Conservation (phyloP, 2,888 invertebrate species). For the Lasioglossum calceatum region DNA sequence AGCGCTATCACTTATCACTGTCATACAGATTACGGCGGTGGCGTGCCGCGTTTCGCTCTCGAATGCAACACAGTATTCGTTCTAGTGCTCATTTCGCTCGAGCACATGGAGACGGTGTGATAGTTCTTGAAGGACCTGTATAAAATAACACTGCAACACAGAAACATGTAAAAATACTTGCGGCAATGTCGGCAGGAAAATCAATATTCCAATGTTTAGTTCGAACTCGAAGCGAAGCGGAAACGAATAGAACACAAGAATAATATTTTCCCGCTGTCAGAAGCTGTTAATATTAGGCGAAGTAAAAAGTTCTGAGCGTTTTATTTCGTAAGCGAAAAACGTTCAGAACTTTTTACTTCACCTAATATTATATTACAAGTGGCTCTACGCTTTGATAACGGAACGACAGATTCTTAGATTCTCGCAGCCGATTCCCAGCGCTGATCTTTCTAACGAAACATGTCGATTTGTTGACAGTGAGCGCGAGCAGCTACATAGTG, state of each 20-base stretch:
- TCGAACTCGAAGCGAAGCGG: neutral
- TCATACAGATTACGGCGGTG: constrained; percentile 40
- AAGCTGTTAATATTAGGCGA: neutral
- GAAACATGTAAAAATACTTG: neutral
- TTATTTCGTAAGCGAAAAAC: too few relatives aligned
- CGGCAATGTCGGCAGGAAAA: neutral
- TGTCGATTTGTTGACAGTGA: constrained; percentile 73
- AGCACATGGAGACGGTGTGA: neutral
- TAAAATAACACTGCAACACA: neutral
- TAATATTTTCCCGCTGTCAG: neutral
- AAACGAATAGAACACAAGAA: neutral
- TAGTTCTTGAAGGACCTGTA: neutral
- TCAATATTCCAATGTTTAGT: neutral
- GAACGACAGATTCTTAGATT: neutral
- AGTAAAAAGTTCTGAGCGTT: too few relatives aligned
- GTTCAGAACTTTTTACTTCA: too few relatives aligned
- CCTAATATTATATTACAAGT: neutral
- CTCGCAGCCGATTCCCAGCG: neutral
- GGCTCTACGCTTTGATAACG: neutral
- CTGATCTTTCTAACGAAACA: neutral
- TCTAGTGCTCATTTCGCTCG: neutral
- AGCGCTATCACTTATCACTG: constrained; percentile 52
- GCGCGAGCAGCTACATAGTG: constrained; percentile 81
- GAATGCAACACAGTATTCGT: neutral
- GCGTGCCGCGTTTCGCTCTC: constrained; percentile 21